Percentiles rank a stretch among this genome's conserved stretches.
Evolutionary conservation across 2,797 vertebrate genomes (phyloP).

Genomic region (Tokudaia muenninki): DNA sequence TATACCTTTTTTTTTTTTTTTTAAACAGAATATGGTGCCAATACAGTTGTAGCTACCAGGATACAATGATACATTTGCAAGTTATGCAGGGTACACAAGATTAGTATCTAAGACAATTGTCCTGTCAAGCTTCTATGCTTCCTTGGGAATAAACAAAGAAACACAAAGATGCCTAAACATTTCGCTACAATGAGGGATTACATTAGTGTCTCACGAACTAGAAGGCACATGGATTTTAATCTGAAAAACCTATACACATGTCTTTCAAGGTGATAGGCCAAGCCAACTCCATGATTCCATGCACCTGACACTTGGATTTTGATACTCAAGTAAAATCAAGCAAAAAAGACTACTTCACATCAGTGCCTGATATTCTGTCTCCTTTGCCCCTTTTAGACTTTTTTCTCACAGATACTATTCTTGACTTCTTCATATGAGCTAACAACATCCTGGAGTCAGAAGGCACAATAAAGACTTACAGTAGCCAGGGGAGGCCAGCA

Average conservation of each 20-base stretch:
- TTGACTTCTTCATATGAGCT: constrained; percentile 56
- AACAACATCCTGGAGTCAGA: constrained; percentile 41
- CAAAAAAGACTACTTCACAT: not conserved
- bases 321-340: not conserved
- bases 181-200: not conserved
- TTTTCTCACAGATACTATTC: not conserved
- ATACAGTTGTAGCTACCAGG: not conserved
- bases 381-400: constrained; percentile 1
- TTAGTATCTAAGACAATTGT: not conserved
- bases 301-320: not conserved
- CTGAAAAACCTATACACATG: not conserved
- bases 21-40: not conserved
- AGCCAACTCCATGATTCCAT: not conserved
- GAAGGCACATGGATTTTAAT: not conserved
- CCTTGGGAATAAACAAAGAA: not conserved
- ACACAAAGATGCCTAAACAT: not conserved
- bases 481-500: constrained; percentile 23
- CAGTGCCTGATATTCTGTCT: not conserved
- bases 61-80: not conserved
- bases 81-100: not conserved
- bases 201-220: not conserved
- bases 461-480: constrained; percentile 57
- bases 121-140: not conserved
- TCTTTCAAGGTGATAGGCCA: not conserved
- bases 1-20: not conserved